Base-by-base conservation (phyloP, 1,140 invertebrate species). In the Leptinotarsa lineolata region DNA sequence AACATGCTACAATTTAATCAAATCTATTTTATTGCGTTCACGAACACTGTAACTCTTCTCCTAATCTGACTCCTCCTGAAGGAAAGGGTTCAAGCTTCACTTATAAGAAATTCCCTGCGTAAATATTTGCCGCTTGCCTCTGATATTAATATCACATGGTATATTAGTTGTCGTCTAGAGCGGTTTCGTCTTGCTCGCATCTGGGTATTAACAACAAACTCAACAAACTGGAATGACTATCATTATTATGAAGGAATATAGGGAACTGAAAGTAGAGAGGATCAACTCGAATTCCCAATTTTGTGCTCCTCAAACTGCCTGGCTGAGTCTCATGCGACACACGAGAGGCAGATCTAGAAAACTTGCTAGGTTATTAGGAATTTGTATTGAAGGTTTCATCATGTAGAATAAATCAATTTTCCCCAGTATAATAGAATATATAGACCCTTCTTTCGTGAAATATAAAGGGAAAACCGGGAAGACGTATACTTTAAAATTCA, bases 161-260 rank as follows among this genome's bases (percentile, higher is more conserved):
- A 54, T 54, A 54, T 54, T 54, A 54, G 48, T 48, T 46, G 68
- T n/a, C 13, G 65, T 60, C 61, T 60, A 59, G 46, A 69, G 61
- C 45, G 30, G 68, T 69, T 69, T 59, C 63, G 22, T 61, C 48
- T 61, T 21, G 12, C 18, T 59, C 66, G 54, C 72, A 24, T 61
- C 44, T 54, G 64, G 24, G 67, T 68, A 73, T 74, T 74, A 70
- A 69, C 74, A 75, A 72, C 72, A 72, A 75, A 75, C 70, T 68
- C 67, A 72, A 75, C 74, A 75, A 72, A 75, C 70, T 68, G 71
- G 70, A 75, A 75, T 75, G 69, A 75, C 72, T 24, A 72, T 74
- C 45, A 74, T 74, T 69, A 68, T 70, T 72, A 72, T 72, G 24
- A 39, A 39, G 30, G 30, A 39, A 69, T 69, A 69, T 21, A 24